Evolutionary conservation across 2,113 vertebrate genomes (phyloP).

Genomic region (Ptilonorhynchus violaceus): DNA sequence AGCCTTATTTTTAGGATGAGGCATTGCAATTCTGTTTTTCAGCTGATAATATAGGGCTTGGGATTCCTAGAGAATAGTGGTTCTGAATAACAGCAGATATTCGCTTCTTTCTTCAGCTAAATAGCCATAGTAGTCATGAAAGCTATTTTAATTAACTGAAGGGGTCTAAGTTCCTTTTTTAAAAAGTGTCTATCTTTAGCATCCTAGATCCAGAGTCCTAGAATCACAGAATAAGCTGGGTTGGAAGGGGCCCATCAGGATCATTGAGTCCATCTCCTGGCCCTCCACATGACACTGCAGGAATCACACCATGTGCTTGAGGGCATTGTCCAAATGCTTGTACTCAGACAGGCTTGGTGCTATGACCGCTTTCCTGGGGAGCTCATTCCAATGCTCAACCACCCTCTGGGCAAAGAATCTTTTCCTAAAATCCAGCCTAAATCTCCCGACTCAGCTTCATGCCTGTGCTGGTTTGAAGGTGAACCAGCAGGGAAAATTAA

Average conservation of each 20-base stretch:
- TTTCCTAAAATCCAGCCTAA: not conserved
- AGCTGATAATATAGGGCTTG: not conserved
- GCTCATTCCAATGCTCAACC: not conserved
- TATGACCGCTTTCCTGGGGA: not conserved
- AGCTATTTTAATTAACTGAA: not conserved
- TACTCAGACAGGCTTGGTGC: not conserved
- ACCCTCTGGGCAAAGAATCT: not conserved
- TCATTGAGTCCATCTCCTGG: not conserved
- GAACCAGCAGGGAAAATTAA: no score
- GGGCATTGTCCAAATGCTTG: not conserved
- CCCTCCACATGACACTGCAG: not conserved
- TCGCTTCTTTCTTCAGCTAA: not conserved
- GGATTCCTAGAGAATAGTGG: not conserved
- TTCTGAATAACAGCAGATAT: not conserved
- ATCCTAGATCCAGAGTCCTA: not conserved
- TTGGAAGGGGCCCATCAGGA: not conserved
- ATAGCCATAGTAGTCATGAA: not conserved
- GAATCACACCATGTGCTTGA: not conserved
- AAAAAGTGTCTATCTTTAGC: not conserved
- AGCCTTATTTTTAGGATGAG: not conserved
- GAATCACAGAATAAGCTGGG: not conserved
- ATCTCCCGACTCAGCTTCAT: not conserved
- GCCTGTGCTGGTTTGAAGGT: no score
- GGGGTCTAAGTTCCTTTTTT: not conserved
- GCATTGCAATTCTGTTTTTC: not conserved